Evolutionary conservation across 2,888 invertebrate genomes (phyloP).

Genomic region (Meteorus colon): DNA sequence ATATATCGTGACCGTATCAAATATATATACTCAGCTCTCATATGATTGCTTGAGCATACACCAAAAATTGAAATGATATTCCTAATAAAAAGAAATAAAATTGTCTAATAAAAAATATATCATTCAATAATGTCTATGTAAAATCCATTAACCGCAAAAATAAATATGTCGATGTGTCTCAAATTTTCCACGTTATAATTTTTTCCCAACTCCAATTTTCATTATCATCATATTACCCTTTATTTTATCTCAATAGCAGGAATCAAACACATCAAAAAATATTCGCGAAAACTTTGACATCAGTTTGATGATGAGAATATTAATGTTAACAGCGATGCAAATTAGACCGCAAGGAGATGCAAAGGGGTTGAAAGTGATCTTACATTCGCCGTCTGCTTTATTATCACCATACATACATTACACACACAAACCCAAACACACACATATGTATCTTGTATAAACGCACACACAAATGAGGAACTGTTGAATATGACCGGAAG

Average conservation of each 20-base stretch:
- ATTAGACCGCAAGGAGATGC: conserved; percentile 9
- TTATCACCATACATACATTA: neutral
- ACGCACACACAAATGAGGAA: neutral
- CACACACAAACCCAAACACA: neutral
- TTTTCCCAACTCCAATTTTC: neutral
- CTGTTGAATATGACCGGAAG: conserved; percentile 40
- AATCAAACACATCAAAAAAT: neutral
- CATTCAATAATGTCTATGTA: too few species aligned
- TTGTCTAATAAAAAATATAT: too few species aligned
- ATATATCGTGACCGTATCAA: neutral
- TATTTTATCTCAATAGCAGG: neutral
- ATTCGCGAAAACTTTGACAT: neutral
- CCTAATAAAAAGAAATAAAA: too few species aligned
- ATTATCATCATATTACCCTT: neutral
- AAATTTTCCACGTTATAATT: too few species aligned
- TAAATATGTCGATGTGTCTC: too few species aligned
- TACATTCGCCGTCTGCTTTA: neutral
- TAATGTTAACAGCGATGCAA: neutral
- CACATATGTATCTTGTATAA: neutral
- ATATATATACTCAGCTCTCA: neutral
- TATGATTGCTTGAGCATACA: neutral
- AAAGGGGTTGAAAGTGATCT: conserved; percentile 3
- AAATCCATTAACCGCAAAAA: too few species aligned
- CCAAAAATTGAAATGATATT: neutral
- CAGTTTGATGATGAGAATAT: conserved; percentile 11